Base-by-base conservation (phyloP, 2,888 invertebrate species). In the Synanthedon formicaeformis region DNA sequence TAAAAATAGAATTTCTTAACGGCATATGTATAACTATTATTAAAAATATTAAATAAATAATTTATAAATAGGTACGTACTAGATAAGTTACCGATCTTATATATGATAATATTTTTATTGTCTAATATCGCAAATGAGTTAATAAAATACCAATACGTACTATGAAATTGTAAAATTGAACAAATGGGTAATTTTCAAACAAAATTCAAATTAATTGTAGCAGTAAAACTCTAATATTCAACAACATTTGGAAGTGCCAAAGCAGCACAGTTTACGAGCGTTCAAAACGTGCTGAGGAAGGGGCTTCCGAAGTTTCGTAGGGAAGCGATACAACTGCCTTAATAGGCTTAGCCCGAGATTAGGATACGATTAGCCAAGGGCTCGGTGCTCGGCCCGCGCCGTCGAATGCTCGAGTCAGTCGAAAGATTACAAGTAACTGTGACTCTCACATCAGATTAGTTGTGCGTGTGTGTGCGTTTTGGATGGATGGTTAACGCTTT, bases 291-390 rank as follows among this genome's bases (percentile, higher is more conserved):
- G 77, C 79, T 75, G 75, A 74, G 77, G 69, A 76, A 84, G 78
- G 81, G 84, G 85, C 85, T 86, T 87, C 86, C 71, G 76, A 86
- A 87, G 85, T 86, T 86, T 86, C 77, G 84, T 76, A 77, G 79
- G 78, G 85, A 86, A 86, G 84, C 84, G 71, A 77, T 86, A 84
- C 81, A 80, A 87, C 78, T 84, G 85, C 78, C 74, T 75, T 86
- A 86, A 87, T 85, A 86, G 84, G 84, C 85, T 87, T 86, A 83
- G 82, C 75, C 74, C 64, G 71, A 82, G 86, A 87, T 87, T 85
- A 87, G 81, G 80, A 72, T 76, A 71, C 78, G 85, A 86, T 87
- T 86, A 86, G 83, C 77, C 72, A 71, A 67, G 67, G 81, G 72
- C 73, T 77, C 73, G 77, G 70, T 71, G 62, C 66, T 71, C 71